phyloP scores from a whole-genome alignment of 1,140 invertebrate genomes.

The Atta colombica region DNA sequence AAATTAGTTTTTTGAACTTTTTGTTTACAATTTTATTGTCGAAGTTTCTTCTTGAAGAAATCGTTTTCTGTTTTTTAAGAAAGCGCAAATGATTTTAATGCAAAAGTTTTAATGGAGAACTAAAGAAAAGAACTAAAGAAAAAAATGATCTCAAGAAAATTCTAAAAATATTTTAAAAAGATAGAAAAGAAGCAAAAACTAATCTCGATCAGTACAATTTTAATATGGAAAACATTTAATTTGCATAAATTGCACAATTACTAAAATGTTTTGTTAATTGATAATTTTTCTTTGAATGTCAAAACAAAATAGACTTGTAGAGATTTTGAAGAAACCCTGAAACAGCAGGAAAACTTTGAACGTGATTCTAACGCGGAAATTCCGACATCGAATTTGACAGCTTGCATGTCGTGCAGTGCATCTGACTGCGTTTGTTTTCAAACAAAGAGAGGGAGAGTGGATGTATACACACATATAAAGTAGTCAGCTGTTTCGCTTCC shows the following conservation, averaged over 20 bases:
- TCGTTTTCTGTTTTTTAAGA: not conserved
- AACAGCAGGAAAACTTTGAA: constrained; percentile 33
- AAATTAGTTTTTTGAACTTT: not conserved
- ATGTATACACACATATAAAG: constrained; percentile 77
- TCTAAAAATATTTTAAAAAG: not conserved
- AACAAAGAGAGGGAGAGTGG: constrained; percentile 80
- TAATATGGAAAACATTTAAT: not conserved
- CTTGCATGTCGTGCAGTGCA: constrained; percentile 47
- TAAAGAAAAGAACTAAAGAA: not conserved
- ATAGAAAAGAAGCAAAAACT: not conserved
- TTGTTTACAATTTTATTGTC: not conserved
- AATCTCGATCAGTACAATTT: not conserved
- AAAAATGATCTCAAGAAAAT: not conserved
- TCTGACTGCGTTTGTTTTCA: constrained; percentile 81
- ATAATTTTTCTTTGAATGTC: not conserved
- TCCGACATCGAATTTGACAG: constrained; percentile 63
- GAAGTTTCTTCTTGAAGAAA: not conserved
- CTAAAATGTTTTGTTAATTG: constrained; percentile 11
- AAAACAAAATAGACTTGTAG: not conserved
- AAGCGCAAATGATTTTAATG: not conserved
- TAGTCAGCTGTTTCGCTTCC: constrained; percentile 82
- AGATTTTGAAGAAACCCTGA: constrained; percentile 2
- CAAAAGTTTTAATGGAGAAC: not conserved
- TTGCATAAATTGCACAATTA: not conserved
- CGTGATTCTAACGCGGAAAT: constrained; percentile 30